Evolutionary conservation across 2,113 vertebrate species (phyloP).

Genomic region (Ctenodactylus gundi): DNA sequence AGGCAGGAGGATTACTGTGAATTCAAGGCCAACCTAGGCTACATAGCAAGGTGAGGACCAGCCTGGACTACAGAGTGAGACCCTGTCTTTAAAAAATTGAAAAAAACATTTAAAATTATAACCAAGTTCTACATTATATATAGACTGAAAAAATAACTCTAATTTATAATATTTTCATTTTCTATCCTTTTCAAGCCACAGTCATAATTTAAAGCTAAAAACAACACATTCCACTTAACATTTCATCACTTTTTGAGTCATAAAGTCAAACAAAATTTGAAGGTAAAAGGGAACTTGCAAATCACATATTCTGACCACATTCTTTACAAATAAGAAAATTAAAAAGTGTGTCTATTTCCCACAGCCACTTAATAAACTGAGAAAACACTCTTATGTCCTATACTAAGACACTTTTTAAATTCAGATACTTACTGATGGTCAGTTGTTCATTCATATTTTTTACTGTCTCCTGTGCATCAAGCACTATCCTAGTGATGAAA

Average conservation of each 20-base stretch:
- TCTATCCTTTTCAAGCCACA: not conserved
- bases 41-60: too few species aligned
- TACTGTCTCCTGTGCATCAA: not conserved
- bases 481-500: not conserved
- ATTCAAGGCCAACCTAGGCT: too few species aligned
- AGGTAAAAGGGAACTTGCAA: not conserved
- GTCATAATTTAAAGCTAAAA: conserved; percentile 11
- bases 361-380: not conserved
- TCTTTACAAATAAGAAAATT: conserved; percentile 13
- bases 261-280: conserved; percentile 32
- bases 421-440: not conserved
- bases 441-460: conserved; percentile 3
- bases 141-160: not conserved
- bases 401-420: not conserved
- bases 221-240: not conserved
- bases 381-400: not conserved
- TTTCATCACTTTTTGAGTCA: not conserved
- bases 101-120: not conserved
- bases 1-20: too few species aligned
- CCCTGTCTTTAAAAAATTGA: too few species aligned
- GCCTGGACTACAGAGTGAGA: too few species aligned
- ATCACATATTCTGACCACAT: not conserved
- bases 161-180: not conserved
- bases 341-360: not conserved
- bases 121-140: not conserved